These are phyloP conservation scores for Pangasius sanitwongsei DNA, from an alignment of 2,797 vertebrate genomes.

Conservation along the genomic window DNA sequence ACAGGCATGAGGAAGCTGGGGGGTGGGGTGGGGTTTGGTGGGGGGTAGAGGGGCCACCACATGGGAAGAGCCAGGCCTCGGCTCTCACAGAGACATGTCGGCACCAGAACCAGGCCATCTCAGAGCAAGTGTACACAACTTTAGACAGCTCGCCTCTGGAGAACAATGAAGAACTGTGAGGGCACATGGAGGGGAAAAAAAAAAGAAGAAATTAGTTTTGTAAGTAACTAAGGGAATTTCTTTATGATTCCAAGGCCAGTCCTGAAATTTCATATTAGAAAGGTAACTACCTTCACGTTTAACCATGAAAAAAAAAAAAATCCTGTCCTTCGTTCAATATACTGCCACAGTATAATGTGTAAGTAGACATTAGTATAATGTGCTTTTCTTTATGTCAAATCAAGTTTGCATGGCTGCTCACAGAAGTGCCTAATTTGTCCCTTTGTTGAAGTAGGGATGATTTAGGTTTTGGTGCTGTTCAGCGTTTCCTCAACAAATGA, in stretches of 20 bases:
- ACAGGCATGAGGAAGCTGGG: constrained; percentile 66
- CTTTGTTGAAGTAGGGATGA: constrained; percentile 70
- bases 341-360: constrained; percentile 39
- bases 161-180: constrained; percentile 70
- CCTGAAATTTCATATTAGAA: constrained; percentile 3
- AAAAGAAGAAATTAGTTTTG: constrained; percentile 51
- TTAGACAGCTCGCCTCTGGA: constrained; percentile 79
- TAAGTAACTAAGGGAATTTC: constrained; percentile 41
- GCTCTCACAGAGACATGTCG: constrained; percentile 78
- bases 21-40: constrained; percentile 36
- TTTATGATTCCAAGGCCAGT: not conserved
- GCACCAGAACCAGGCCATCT: constrained; percentile 79
- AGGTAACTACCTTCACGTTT: constrained; percentile 5
- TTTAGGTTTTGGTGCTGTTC: constrained; percentile 73
- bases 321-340: not conserved
- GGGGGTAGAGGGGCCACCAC: constrained; percentile 67
- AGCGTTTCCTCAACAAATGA: constrained; percentile 73
- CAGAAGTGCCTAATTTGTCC: constrained; percentile 74
- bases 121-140: constrained; percentile 73
- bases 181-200: constrained; percentile 71
- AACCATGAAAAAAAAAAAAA: constrained; percentile 11
- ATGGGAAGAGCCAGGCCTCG: constrained; percentile 73
- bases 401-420: constrained; percentile 71
- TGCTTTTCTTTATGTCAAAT: constrained; percentile 66
- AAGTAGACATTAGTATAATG: constrained; percentile 71